Percentiles rank a stretch among this genome's conserved stretches.
These are phyloP conservation scores for Probaryconus sp. DNA, from an alignment of 1,140 invertebrate species.

Conservation along the genomic window DNA sequence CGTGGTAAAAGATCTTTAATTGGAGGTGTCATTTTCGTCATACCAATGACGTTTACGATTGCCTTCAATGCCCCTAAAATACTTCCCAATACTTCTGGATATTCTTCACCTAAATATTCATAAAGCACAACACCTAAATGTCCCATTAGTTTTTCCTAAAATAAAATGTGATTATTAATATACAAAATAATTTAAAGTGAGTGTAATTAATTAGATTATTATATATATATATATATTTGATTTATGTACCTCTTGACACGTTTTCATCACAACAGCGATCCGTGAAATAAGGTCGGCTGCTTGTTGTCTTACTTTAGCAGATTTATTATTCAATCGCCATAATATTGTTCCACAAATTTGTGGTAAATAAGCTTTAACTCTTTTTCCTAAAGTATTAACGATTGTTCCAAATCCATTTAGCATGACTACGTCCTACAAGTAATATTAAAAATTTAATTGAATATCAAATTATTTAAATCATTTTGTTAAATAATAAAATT, in stretches of 20 bases:
- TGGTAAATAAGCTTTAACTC: slow-evolving; percentile 98
- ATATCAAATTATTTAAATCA: slow-evolving; percentile 10
- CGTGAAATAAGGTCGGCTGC: slow-evolving; percentile 99
- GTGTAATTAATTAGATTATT: too few species aligned
- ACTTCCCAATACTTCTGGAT: slow-evolving; percentile 98
- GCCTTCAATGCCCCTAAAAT: slow-evolving; percentile 98
- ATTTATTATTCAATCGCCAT: slow-evolving; percentile 99
- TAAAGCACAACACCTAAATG: slow-evolving; percentile 99
- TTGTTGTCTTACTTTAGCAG: slow-evolving; percentile 99
- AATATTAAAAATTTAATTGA: slow-evolving; percentile 16
- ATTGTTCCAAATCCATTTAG: slow-evolving; percentile 99
- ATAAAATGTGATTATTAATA: slow-evolving; percentile 26
- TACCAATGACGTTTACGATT: slow-evolving; percentile 99
- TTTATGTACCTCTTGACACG: slow-evolving; percentile 93
- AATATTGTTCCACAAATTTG: slow-evolving; percentile 99
- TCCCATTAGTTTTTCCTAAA: slow-evolving; percentile 98
- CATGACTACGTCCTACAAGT: slow-evolving; percentile 96
- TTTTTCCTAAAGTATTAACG: slow-evolving; percentile 97
- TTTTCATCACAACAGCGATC: slow-evolving; percentile 99
- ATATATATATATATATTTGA: too few species aligned
- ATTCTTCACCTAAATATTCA: slow-evolving; percentile 99
- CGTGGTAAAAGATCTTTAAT: slow-evolving; percentile 99
- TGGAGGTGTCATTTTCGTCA: slow-evolving; percentile 99
- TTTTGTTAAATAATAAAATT: slow-evolving; percentile 61
- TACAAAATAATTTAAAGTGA: slow-evolving; percentile 17